Conservation (phyloP, 2,113 vertebrate species). For the Aegotheles bennettii region DNA sequence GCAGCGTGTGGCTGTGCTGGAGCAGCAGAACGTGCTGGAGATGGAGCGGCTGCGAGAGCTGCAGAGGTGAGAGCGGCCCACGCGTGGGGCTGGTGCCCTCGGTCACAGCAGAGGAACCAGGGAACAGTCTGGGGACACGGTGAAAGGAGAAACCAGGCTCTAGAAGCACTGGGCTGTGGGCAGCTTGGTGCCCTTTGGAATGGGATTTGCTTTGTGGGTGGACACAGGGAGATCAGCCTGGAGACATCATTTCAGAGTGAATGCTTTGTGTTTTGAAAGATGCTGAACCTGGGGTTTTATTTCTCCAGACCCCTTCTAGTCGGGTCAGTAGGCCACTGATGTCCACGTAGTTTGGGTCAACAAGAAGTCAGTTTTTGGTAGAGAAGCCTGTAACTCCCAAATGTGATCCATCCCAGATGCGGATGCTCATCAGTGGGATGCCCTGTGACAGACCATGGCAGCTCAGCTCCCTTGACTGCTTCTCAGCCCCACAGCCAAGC, state of each 20-base stretch:
- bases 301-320: neutral
- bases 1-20: constrained; percentile 68
- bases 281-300: neutral
- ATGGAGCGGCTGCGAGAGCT: constrained; percentile 81
- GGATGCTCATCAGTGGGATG: neutral
- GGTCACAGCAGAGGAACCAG: neutral
- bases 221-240: neutral
- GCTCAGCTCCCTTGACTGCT: neutral
- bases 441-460: neutral
- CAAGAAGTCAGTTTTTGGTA: neutral
- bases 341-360: neutral
- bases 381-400: neutral
- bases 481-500: neutral
- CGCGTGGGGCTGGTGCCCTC: fast-evolving
- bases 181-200: neutral
- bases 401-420: too few species aligned
- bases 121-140: fast-evolving
- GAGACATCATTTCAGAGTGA: neutral
- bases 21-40: constrained; percentile 79
- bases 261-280: neutral
- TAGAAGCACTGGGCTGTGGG: neutral
- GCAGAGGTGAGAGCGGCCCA: constrained; percentile 74
- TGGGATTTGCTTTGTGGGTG: neutral
- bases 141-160: neutral
- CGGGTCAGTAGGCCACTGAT: neutral